Conservation (phyloP, 2,113 vertebrate species). For the Marcusenius ussheri region DNA sequence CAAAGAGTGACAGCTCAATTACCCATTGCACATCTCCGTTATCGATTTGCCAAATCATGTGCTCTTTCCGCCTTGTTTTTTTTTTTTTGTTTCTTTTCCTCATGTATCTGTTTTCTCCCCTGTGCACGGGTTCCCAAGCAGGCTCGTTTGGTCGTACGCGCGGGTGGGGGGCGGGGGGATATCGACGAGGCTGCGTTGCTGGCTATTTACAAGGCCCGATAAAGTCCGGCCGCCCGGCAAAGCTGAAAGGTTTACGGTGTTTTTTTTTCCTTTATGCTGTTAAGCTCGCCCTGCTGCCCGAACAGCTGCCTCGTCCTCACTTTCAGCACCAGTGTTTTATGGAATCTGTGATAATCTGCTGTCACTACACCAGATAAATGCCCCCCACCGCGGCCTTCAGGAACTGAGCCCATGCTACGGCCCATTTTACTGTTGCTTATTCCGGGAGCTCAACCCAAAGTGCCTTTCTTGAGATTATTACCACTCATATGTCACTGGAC, state of each 20-base stretch:
- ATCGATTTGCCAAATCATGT: slow-evolving; percentile 3
- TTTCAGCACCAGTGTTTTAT: neutral
- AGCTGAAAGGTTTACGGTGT: neutral
- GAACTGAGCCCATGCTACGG: neutral
- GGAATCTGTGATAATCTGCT: neutral
- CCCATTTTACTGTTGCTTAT: neutral
- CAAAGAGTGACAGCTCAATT: slow-evolving; percentile 9
- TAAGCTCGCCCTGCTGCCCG: neutral
- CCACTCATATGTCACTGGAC: neutral
- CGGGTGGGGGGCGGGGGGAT: neutral
- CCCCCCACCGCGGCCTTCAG: neutral
- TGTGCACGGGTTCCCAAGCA: neutral
- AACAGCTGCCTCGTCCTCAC: neutral
- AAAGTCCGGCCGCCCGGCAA: neutral
- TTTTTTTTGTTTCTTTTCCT: neutral
- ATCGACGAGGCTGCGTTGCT: neutral
- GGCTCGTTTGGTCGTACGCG: neutral
- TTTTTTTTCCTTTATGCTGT: neutral
- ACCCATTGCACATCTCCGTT: neutral
- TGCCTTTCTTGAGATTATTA: neutral
- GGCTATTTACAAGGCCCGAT: neutral
- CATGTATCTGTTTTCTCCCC: neutral
- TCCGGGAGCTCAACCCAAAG: neutral
- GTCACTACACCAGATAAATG: neutral
- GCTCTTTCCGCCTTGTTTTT: neutral